Percentiles rank a stretch among this genome's conserved stretches.
These are phyloP conservation scores for Speoplatyrhinus poulsoni DNA, from an alignment of 2,113 vertebrate genomes.

Conservation along the genomic window DNA sequence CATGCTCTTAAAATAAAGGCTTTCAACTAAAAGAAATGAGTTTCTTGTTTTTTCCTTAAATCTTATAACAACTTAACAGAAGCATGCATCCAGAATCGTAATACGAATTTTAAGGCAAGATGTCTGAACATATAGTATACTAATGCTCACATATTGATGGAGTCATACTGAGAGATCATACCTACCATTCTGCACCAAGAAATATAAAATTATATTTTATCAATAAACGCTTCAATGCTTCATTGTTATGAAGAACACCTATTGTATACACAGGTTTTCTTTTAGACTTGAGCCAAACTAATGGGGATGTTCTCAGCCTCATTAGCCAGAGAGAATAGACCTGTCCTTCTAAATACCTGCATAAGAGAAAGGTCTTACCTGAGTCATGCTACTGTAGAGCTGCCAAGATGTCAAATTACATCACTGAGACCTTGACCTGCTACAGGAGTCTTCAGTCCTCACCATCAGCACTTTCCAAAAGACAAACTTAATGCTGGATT, in stretches of 20 bases:
- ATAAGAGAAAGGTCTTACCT: too few species aligned
- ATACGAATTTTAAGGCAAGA: neutral
- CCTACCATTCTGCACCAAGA: neutral
- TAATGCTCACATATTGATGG: neutral
- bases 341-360: neutral
- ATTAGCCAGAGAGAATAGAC: neutral
- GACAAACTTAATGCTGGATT: slow-evolving; percentile 20
- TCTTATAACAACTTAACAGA: neutral
- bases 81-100: neutral
- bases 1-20: too few species aligned
- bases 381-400: neutral
- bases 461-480: slow-evolving; percentile 42
- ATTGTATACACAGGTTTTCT: neutral
- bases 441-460: slow-evolving; percentile 42
- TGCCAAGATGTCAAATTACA: neutral
- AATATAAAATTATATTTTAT: neutral
- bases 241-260: neutral
- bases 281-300: too few species aligned
- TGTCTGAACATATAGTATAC: neutral
- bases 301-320: too few species aligned
- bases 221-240: neutral
- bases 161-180: neutral
- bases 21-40: too few species aligned
- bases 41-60: too few species aligned
- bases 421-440: slow-evolving; percentile 35